These are phyloP conservation scores for Paedocypris micromegethes DNA, from an alignment of 2,797 vertebrate species.

Conservation along the genomic window DNA sequence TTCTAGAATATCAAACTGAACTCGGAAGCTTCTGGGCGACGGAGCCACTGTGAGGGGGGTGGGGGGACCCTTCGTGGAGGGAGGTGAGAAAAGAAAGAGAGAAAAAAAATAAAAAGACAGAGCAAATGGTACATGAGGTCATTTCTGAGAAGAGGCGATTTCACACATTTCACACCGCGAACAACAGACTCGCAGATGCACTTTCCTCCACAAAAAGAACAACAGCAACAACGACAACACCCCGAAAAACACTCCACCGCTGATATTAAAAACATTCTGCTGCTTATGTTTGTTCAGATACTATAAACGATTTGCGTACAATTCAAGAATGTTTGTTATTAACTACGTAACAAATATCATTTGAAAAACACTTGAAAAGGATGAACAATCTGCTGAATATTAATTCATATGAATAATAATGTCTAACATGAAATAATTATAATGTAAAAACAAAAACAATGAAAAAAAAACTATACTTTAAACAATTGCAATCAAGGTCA, in stretches of 20 bases:
- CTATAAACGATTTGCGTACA: too few relatives aligned
- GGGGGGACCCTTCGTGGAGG: slow-evolving; percentile 10
- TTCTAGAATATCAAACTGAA: slow-evolving; percentile 15
- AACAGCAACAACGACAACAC: not conserved
- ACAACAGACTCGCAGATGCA: slow-evolving; percentile 17
- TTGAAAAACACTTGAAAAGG: too few relatives aligned
- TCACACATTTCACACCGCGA: slow-evolving; percentile 24
- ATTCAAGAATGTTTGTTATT: too few relatives aligned
- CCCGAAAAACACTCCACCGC: too few relatives aligned
- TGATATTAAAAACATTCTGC: not conserved
- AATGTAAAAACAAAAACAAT: too few relatives aligned
- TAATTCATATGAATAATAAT: too few relatives aligned
- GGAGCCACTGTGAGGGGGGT: slow-evolving; percentile 19
- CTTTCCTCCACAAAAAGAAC: not conserved
- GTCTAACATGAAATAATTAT: too few relatives aligned
- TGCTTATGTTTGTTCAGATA: not conserved
- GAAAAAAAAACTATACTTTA: too few relatives aligned
- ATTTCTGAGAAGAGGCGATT: slow-evolving; percentile 19
- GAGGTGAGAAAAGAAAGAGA: slow-evolving; percentile 7
- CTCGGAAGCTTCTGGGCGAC: slow-evolving; percentile 25
- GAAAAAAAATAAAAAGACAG: slow-evolving; percentile 12
- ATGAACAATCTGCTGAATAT: too few relatives aligned
- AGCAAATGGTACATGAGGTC: slow-evolving; percentile 16
- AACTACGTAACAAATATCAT: too few relatives aligned
- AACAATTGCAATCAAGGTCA: too few relatives aligned